A percentile compares a stretch with the other conserved stretches of the same genome.
Evolutionary conservation across 2,113 vertebrate genomes (phyloP).

Genomic region (Echinops telfairi): DNA sequence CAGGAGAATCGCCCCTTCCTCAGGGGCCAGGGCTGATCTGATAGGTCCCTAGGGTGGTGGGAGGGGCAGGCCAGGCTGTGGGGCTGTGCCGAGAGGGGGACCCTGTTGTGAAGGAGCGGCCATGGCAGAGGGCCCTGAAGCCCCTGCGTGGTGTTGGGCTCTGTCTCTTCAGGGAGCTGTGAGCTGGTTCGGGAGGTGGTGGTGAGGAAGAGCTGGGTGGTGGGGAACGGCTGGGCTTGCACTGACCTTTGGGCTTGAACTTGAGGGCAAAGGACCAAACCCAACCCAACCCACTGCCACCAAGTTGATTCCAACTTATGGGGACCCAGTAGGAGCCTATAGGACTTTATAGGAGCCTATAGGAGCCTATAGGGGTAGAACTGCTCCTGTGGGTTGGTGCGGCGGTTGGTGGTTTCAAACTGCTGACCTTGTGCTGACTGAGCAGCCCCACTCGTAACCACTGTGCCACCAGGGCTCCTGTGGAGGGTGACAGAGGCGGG

Average conservation of each 20-base stretch:
- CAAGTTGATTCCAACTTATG: too few species aligned
- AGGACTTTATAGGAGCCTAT: too few species aligned
- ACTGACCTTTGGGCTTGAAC: background rate
- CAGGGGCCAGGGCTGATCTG: accelerated
- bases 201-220: background rate
- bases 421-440: too few species aligned
- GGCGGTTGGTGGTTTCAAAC: too few species aligned
- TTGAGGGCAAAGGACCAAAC: background rate
- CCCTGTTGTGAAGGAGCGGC: too few species aligned
- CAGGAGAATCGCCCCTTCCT: background rate
- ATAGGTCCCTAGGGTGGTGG: background rate
- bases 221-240: background rate
- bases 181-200: background rate
- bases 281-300: too few species aligned
- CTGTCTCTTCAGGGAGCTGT: background rate
- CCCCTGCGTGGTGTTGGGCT: background rate
- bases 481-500: background rate
- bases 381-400: too few species aligned
- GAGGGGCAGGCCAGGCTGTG: background rate
- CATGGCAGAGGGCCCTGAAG: background rate
- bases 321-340: too few species aligned
- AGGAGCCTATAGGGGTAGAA: too few species aligned
- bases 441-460: too few species aligned
- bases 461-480: too few species aligned
- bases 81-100: background rate